Base-by-base conservation (phyloP, 2,113 vertebrate genomes). In the Todiramphus saurophagus region DNA sequence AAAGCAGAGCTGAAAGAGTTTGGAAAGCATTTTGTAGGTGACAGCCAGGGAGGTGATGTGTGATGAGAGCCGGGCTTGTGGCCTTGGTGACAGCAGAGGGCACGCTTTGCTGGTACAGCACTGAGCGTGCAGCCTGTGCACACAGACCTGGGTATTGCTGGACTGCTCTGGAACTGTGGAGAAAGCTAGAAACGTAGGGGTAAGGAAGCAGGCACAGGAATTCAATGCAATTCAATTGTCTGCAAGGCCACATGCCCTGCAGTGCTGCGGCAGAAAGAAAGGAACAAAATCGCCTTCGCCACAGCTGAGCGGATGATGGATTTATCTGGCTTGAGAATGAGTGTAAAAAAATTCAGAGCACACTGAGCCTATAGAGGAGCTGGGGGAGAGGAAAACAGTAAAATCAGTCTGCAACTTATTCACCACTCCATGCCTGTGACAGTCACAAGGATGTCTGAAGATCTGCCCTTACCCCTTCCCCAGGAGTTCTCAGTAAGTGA, bases 61-160 rank as follows among this genome's bases (percentile, higher is more conserved):
- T 0, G 0, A 7, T 5, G n/a, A 46, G 58, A 90, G 19, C 13
- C 0, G 4, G 11, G 37, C 60, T 50, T 86, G 30, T 0, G 1
- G 81, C 37, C 1, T 11, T 3, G 4, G n/a, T 35, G 93, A 94
- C 96, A 95, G 95, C 94, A 97, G 95, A 96, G 95, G 96, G 96
- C 95, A 94, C 7, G 51, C 89, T 94, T 62, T 7, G 50, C 91
- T 28, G 55, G 24, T 9, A 13, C 63, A 58, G 64, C 1, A 1
- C 89, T 10, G 66, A 76, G 62, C 7, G 0, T 37, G 27, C 78
- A 89, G 91, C 39, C 82, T 33, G 44, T 2, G 39, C 25, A 1
- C 66, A 18, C 73, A 16, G 56, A 8, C 7, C 56, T 0, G 3
- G 33, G 48, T 43, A 17, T 0, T 13, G 73, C 81, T 7, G 43